Evolutionary conservation across 2,888 invertebrate species (phyloP).

Genomic region (Cataglyphis livida): DNA sequence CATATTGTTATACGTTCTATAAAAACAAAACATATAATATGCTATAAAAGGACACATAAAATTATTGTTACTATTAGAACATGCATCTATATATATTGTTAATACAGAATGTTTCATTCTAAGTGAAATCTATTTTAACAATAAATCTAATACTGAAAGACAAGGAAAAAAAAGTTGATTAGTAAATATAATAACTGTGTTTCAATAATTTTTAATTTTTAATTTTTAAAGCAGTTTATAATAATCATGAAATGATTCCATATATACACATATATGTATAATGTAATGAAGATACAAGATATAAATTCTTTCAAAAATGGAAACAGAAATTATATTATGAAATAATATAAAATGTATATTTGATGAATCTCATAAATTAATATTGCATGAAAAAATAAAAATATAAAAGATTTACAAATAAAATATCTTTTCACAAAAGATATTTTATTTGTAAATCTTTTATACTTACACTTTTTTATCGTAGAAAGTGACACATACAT

Average conservation of each 20-base stretch:
- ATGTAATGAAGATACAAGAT: not conserved
- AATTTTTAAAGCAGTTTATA: not conserved
- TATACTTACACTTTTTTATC: not conserved
- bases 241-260: constrained; percentile 28
- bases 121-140: not conserved
- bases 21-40: constrained; percentile 42
- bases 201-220: not conserved
- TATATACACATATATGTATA: not conserved
- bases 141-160: not conserved
- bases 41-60: constrained; percentile 28
- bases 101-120: constrained; percentile 5
- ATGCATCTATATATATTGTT: not conserved
- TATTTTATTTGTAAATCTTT: no score
- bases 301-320: constrained; percentile 1
- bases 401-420: not conserved
- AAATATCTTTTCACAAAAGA: not conserved
- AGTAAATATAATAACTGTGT: not conserved
- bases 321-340: constrained; percentile 12
- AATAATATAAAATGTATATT: constrained; percentile 1
- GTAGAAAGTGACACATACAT: not conserved
- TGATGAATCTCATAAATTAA: not conserved
- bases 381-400: not conserved
- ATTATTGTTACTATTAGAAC: constrained; percentile 19
- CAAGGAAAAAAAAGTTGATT: not conserved
- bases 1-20: constrained; percentile 45